phyloP scores from a whole-genome alignment of 1,140 invertebrate genomes.

The Vanessa tameamea region DNA sequence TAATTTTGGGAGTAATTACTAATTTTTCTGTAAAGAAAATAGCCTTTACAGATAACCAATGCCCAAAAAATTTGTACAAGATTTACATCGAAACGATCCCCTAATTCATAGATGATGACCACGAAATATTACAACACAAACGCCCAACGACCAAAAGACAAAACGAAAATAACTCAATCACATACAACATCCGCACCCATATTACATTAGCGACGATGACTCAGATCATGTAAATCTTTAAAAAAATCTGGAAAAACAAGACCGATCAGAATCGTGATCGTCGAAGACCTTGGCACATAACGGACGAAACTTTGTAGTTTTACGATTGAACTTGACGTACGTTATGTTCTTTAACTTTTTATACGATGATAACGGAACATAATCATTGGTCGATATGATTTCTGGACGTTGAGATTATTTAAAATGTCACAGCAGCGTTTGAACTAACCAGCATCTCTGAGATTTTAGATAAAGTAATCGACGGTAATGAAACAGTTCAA shows the following conservation, averaged over 20 bases:
- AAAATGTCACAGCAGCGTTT: too few species aligned
- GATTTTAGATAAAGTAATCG: too few species aligned
- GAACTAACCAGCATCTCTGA: too few species aligned
- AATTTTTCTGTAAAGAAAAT: too few species aligned
- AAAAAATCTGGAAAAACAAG: slow-evolving; percentile 38
- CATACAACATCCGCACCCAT: slow-evolving; percentile 20
- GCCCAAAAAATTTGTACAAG: too few species aligned
- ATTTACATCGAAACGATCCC: too few species aligned
- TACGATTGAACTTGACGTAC: not conserved
- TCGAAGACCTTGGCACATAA: slow-evolving; percentile 38
- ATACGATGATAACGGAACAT: not conserved
- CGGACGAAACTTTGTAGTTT: slow-evolving; percentile 22
- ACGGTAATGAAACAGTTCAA: too few species aligned
- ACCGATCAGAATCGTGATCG: slow-evolving; percentile 33
- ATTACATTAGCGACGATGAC: slow-evolving; percentile 18
- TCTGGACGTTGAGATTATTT: too few species aligned
- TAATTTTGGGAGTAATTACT: too few species aligned
- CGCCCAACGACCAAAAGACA: not conserved
- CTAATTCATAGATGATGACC: too few species aligned
- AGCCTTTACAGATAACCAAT: too few species aligned
- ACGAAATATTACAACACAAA: too few species aligned
- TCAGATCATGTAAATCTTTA: slow-evolving; percentile 28
- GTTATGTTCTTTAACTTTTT: not conserved
- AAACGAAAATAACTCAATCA: not conserved
- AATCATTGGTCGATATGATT: not conserved